Base-by-base conservation (phyloP, 2,113 vertebrate species). In the Microcebus griseorufus region DNA sequence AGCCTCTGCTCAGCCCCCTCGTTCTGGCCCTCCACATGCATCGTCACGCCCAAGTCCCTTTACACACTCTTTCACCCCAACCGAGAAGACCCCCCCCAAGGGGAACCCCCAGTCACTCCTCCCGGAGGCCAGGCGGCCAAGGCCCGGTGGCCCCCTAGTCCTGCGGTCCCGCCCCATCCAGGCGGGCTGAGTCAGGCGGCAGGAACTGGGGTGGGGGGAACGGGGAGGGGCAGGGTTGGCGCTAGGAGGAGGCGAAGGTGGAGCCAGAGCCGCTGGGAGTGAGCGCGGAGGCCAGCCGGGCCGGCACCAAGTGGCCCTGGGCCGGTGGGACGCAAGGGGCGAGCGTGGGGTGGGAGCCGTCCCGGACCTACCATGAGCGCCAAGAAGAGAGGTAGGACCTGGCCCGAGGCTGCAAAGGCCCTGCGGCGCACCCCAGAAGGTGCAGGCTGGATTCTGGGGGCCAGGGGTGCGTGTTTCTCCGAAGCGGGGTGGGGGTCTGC, bases 151-250 rank as follows among this genome's bases (percentile, higher is more conserved):
- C 98, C 96, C 96, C 81, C 73, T 84, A 78, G 94, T 81, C 81
- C 10, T 1, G 78, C 80, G 42, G 96, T 85, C 92, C 97, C 97
- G 96, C 97, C 97, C 96, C 93, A 95, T 97, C 97, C 97, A 67
- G 39, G 96, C 90, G 73, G 97, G 86, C 95, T 98, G 98, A 98
- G 97, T 98, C 98, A 98, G 97, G 98, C 88, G 94, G 98, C 95
- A 97, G 97, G 98, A 98, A 97, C 97, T 97, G 97, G 97, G 97
- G 96, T 55, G 97, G 95, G 85, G 97, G 96, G 93, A 90, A 69
- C 18, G 55, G 20, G 55, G 55, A 55, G 96, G 93, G 92, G 62
- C 18, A 20, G 55, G 20, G 55, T 55, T 55, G 94, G 96, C 70
- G 92, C 76, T 70, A 10, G 95, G 97, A 96, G 88, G 94, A 98